Evolutionary conservation across 2,113 vertebrate genomes (phyloP).

Genomic region (Panthera uncia): DNA sequence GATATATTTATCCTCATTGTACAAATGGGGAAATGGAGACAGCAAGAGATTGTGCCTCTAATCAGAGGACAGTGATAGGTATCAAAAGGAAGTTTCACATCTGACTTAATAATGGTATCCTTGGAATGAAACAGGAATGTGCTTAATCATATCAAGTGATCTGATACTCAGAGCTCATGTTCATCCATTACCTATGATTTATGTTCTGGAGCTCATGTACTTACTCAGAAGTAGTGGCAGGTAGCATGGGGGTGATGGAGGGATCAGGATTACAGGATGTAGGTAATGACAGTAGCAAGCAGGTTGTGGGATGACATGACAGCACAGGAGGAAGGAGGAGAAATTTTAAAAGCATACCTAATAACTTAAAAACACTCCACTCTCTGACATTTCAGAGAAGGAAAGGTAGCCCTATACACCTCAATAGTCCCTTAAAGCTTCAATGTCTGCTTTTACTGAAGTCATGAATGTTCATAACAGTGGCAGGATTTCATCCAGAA

Average conservation of each 20-base stretch:
- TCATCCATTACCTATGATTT: neutral
- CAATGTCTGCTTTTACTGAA: neutral
- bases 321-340: neutral
- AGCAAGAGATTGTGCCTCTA: neutral
- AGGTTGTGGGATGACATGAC: neutral
- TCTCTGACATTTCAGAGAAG: neutral
- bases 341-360: neutral
- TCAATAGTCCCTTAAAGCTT: neutral
- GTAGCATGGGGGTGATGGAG: neutral
- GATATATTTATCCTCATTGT: neutral
- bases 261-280: neutral
- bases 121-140: constrained; percentile 50
- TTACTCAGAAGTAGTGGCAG: neutral
- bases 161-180: neutral
- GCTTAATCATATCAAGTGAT: neutral
- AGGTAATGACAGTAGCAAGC: neutral
- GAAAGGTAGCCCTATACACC: neutral
- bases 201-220: neutral
- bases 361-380: neutral
- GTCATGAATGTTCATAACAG: neutral
- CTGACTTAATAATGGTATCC: constrained; percentile 18
- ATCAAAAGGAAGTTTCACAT: neutral
- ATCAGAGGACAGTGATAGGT: neutral
- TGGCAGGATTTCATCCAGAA: neutral
- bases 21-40: neutral